Conservation (phyloP, 2,888 invertebrate genomes). For the Pedicia rivosa region DNA sequence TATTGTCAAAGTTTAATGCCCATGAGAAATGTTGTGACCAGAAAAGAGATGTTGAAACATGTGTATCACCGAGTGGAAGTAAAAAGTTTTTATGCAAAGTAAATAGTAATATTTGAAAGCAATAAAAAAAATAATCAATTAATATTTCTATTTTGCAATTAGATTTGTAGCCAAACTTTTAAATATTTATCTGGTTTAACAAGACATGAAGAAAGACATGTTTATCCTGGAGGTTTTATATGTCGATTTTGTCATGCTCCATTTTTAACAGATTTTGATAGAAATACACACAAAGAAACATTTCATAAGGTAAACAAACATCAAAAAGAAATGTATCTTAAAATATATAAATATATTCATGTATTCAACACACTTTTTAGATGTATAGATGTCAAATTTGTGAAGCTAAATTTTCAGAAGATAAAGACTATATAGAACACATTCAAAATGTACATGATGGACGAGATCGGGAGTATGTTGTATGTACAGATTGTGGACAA, state of each 20-base stretch:
- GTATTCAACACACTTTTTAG: neutral
- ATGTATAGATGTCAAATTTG: conserved; percentile 27
- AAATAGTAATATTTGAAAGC: neutral
- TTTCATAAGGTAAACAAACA: conserved; percentile 15
- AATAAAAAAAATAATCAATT: neutral
- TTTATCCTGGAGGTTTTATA: conserved; percentile 27
- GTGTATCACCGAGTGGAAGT: neutral
- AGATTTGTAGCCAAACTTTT: conserved; percentile 6
- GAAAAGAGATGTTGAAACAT: neutral
- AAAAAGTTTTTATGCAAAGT: neutral
- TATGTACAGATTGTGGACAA: conserved; percentile 31
- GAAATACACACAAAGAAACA: conserved; percentile 21
- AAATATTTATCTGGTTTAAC: conserved; percentile 22
- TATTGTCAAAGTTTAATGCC: neutral
- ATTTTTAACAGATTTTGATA: conserved; percentile 21
- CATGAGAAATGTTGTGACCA: neutral
- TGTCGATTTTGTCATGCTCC: conserved; percentile 26
- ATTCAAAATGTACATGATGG: conserved; percentile 27
- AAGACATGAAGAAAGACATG: conserved; percentile 28
- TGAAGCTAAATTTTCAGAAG: conserved; percentile 20
- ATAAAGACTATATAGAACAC: conserved; percentile 25
- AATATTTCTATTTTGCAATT: neutral
- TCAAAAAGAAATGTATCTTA: neutral
- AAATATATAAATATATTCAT: neutral
- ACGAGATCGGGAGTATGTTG: conserved; percentile 24